Conservation (phyloP, 2,113 vertebrate species). For the Origma solitaria region DNA sequence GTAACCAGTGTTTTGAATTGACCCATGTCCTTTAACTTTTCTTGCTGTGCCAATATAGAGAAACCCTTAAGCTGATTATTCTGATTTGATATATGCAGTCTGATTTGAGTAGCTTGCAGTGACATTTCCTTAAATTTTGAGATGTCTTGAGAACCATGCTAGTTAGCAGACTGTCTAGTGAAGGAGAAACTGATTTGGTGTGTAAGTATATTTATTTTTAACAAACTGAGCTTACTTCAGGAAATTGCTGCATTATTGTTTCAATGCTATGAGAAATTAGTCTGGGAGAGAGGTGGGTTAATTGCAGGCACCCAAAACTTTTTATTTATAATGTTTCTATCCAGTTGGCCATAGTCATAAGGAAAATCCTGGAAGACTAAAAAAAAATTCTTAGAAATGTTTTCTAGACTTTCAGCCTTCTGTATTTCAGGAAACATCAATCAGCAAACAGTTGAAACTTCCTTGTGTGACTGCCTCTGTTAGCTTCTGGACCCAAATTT, state of each 20-base stretch:
- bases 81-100: neutral
- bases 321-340: neutral
- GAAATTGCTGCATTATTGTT: neutral
- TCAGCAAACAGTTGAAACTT: neutral
- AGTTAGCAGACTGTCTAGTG: neutral
- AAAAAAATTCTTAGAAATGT: neutral
- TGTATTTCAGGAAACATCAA: constrained; percentile 31
- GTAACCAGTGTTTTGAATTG: neutral
- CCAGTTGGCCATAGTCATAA: neutral
- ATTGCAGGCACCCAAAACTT: neutral
- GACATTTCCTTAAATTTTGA: neutral
- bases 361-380: neutral
- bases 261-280: neutral
- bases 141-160: neutral
- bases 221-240: neutral
- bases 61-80: neutral
- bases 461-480: constrained; percentile 1
- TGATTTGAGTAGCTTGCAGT: neutral
- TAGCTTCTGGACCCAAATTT: constrained; percentile 46
- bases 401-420: constrained; percentile 45
- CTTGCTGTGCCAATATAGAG: neutral
- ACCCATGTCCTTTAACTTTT: neutral
- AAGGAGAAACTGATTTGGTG: neutral
- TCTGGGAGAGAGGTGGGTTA: neutral
- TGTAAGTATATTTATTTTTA: neutral